Percentiles rank a stretch among this genome's conserved stretches.
These are phyloP conservation scores for Diarsia rubi DNA, from an alignment of 2,888 invertebrate species.

Conservation along the genomic window DNA sequence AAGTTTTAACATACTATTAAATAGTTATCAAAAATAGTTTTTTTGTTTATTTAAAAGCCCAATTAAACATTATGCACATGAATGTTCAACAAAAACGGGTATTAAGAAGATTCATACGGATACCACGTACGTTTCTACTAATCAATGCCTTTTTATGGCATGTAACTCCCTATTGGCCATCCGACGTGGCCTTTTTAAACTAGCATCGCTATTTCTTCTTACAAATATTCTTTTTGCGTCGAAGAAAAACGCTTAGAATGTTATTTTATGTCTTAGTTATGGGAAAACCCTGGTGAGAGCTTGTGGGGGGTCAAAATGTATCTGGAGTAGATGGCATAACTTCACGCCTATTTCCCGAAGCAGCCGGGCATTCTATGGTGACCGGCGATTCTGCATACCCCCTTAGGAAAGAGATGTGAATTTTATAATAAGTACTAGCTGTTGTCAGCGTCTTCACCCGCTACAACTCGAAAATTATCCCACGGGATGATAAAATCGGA, in stretches of 20 bases:
- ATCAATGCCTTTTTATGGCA: background rate
- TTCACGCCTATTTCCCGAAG: background rate
- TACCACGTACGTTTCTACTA: background rate
- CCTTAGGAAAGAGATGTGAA: background rate
- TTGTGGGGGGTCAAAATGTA: background rate
- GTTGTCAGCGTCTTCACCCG: too few species aligned
- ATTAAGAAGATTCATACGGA: background rate
- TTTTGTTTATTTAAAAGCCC: too few species aligned
- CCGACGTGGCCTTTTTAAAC: background rate
- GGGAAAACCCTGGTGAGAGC: background rate
- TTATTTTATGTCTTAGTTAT: constrained; percentile 20
- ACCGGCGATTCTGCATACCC: background rate
- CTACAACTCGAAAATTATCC: too few species aligned
- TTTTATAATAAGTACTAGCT: too few species aligned
- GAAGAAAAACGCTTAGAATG: background rate
- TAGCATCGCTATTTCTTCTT: background rate
- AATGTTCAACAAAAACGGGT: too few species aligned
- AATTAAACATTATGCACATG: too few species aligned
- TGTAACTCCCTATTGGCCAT: background rate
- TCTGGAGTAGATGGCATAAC: background rate
- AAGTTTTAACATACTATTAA: too few species aligned
- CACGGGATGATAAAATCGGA: too few species aligned
- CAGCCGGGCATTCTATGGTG: background rate
- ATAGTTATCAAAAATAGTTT: too few species aligned
- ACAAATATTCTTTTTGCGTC: background rate